These are phyloP conservation scores for Cephus pulcher DNA, from an alignment of 2,888 invertebrate species.

Conservation along the genomic window DNA sequence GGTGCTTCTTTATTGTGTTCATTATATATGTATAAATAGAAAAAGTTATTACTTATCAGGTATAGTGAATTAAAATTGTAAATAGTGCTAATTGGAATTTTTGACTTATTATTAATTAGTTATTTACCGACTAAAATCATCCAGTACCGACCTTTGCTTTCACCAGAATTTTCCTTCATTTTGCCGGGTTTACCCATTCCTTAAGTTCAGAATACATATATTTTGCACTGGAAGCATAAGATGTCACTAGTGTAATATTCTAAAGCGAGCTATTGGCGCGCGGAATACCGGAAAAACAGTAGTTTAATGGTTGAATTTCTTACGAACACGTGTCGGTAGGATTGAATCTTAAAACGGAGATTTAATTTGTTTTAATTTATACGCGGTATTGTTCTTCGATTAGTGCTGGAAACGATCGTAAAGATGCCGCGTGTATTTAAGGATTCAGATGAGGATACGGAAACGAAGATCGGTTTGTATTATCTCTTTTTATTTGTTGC, in stretches of 20 bases:
- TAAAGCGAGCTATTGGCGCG: neutral
- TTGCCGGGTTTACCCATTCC: neutral
- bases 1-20: neutral
- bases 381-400: neutral
- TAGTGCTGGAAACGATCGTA: slow-evolving; percentile 5
- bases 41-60: neutral
- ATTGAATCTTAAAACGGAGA: neutral
- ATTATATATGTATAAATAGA: neutral
- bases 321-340: slow-evolving; percentile 1
- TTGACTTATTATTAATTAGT: too few species aligned
- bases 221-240: neutral
- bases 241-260: neutral
- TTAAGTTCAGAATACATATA: neutral
- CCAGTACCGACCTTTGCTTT: neutral
- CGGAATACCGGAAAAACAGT: neutral
- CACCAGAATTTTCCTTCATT: neutral
- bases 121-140: too few species aligned
- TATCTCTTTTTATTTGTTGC: neutral
- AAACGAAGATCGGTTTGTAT: neutral
- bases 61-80: neutral
- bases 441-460: neutral
- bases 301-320: neutral
- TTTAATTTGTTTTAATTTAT: neutral
- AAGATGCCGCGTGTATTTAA: neutral
- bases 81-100: neutral